A percentile compares a stretch with the other conserved stretches of the same genome.
Conservation (phyloP, 2,797 vertebrate species). For the Melanotaenia maccullochi region DNA sequence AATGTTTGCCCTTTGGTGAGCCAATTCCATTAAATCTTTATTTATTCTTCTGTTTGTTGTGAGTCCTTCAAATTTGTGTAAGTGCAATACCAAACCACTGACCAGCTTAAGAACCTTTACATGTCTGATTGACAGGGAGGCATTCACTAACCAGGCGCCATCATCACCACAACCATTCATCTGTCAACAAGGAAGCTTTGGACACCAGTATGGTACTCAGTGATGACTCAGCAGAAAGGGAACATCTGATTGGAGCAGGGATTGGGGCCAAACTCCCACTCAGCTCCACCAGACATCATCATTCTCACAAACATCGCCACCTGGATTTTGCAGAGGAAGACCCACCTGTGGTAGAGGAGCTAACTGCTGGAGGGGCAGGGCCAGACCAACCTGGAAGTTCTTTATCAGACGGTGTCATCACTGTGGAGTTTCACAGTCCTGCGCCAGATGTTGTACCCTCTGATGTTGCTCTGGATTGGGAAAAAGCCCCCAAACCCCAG, state of each 20-base stretch:
- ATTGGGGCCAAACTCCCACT: conserved; percentile 54
- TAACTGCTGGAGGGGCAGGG: conserved; percentile 73
- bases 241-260: conserved; percentile 74
- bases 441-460: conserved; percentile 68
- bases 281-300: conserved; percentile 56
- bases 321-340: conserved; percentile 70
- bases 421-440: conserved; percentile 88
- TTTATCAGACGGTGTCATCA: conserved; percentile 80
- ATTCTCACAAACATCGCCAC: conserved; percentile 62
- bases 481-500: conserved; percentile 57
- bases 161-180: conserved; percentile 74
- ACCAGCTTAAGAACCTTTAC: not conserved
- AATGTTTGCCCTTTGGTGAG: not conserved
- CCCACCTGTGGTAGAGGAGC: conserved; percentile 63
- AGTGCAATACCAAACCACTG: not conserved
- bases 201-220: conserved; percentile 72
- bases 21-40: not conserved
- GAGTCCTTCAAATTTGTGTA: not conserved
- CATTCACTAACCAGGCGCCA: conserved; percentile 64
- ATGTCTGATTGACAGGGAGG: conserved; percentile 68
- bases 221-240: conserved; percentile 79
- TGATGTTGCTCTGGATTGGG: conserved; percentile 57
- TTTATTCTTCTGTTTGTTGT: not conserved
- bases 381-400: conserved; percentile 75
- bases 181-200: conserved; percentile 63